These are phyloP conservation scores for Amaurobius ferox DNA, from an alignment of 2,888 invertebrate genomes.

Conservation along the genomic window DNA sequence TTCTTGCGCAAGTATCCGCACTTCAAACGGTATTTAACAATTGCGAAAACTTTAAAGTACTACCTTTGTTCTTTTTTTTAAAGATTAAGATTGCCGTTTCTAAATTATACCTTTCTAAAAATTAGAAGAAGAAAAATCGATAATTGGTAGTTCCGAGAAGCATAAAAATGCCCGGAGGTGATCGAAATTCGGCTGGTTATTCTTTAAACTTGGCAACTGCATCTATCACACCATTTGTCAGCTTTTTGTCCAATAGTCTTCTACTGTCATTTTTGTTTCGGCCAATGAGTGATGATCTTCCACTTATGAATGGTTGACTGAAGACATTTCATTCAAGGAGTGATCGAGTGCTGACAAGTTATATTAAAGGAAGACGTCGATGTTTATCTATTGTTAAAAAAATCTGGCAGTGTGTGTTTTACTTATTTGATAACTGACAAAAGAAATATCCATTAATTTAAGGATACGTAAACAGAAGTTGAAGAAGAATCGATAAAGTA, in stretches of 20 bases:
- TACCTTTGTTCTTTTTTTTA: not conserved
- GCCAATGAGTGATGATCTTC: not conserved
- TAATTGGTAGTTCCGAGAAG: not conserved
- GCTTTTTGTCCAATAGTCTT: not conserved
- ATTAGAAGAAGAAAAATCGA: not conserved
- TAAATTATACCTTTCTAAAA: constrained; percentile 6
- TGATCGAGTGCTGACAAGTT: constrained; percentile 52
- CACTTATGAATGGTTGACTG: not conserved
- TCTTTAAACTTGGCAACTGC: not conserved
- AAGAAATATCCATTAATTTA: too few species aligned
- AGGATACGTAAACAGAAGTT: too few species aligned
- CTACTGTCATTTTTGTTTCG: constrained; percentile 6
- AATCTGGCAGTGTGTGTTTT: not conserved
- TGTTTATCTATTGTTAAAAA: not conserved
- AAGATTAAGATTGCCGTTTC: not conserved
- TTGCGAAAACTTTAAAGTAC: not conserved
- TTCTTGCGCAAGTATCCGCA: not conserved
- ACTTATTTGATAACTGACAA: too few species aligned
- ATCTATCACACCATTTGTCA: not conserved
- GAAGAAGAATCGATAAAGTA: too few species aligned
- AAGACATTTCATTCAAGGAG: constrained; percentile 1
- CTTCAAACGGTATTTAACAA: not conserved
- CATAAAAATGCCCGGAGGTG: not conserved
- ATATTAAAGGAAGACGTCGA: constrained; percentile 35
- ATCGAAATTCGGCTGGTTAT: not conserved